Percentiles rank a stretch among this genome's conserved stretches.
phyloP scores from a whole-genome alignment of 2,797 vertebrate species.

The Enoplosus armatus region DNA sequence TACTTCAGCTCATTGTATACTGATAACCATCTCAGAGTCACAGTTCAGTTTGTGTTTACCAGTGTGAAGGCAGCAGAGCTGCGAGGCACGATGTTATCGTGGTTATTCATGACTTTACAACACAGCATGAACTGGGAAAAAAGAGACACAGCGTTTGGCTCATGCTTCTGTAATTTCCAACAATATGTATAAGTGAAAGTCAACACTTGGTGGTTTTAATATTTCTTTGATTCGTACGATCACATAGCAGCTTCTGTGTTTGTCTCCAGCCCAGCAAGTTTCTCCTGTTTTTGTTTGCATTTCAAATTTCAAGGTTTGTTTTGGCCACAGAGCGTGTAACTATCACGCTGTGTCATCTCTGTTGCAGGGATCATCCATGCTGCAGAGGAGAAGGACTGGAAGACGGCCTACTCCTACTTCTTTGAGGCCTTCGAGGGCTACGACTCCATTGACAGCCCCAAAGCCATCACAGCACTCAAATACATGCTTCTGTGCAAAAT shows the following conservation, averaged over 20 bases:
- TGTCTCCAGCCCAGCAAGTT: background rate
- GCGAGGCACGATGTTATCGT: rapidly evolving
- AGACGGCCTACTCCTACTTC: conserved; percentile 99
- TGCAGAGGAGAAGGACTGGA: conserved; percentile 99
- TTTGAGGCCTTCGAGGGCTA: conserved; percentile 99
- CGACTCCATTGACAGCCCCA: conserved; percentile 96
- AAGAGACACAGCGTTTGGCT: background rate
- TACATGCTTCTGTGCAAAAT: conserved; percentile 99
- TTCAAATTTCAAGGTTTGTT: conserved; percentile 5
- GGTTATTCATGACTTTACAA: background rate
- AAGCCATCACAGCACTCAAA: conserved; percentile 97
- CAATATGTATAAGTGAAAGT: background rate
- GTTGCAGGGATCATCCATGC: conserved; percentile 96
- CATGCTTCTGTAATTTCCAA: background rate
- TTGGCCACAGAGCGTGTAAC: background rate
- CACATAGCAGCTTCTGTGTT: background rate
- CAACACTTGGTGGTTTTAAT: background rate
- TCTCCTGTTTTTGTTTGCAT: background rate
- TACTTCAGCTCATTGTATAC: background rate
- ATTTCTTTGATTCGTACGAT: background rate
- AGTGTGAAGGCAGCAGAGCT: background rate
- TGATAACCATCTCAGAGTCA: conserved; percentile 16
- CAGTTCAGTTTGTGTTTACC: background rate
- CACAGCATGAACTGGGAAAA: rapidly evolving
- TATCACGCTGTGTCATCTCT: background rate